Evolutionary conservation across 2,888 invertebrate genomes (phyloP).

Genomic region (Tenthredo amoena): DNA sequence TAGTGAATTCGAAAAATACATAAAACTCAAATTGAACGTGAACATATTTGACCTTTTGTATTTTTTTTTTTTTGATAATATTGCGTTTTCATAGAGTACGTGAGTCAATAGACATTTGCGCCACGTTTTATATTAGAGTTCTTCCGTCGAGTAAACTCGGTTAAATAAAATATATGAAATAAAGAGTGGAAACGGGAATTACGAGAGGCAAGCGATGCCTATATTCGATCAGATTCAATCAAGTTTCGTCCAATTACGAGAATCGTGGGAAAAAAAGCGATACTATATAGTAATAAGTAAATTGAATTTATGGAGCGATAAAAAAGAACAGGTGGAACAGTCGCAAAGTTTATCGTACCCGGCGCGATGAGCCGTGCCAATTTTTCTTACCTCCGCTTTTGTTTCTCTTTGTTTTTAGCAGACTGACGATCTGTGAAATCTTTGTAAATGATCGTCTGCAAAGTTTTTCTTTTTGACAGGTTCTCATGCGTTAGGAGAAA

Average conservation of each 20-base stretch:
- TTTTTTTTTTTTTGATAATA: not conserved
- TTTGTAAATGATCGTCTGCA: conserved; percentile 15
- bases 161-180: not conserved
- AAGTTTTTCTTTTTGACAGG: not conserved
- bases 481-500: not conserved
- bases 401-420: not conserved
- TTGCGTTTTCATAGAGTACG: not conserved
- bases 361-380: not conserved
- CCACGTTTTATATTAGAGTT: not conserved
- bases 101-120: not conserved
- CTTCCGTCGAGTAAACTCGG: not conserved
- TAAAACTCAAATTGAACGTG: not conserved
- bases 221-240: conserved; percentile 6
- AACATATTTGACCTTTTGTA: not conserved
- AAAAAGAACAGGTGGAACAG: not conserved
- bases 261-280: not conserved
- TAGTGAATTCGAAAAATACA: not conserved
- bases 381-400: not conserved
- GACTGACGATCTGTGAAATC: not conserved
- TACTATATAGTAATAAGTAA: not conserved
- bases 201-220: not conserved
- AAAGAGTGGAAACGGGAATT: not conserved
- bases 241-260: not conserved
- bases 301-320: not conserved
- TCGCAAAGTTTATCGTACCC: not conserved